These are phyloP conservation scores for Cyrtorhinus lividipennis DNA, from an alignment of 1,140 invertebrate genomes.

Conservation along the genomic window DNA sequence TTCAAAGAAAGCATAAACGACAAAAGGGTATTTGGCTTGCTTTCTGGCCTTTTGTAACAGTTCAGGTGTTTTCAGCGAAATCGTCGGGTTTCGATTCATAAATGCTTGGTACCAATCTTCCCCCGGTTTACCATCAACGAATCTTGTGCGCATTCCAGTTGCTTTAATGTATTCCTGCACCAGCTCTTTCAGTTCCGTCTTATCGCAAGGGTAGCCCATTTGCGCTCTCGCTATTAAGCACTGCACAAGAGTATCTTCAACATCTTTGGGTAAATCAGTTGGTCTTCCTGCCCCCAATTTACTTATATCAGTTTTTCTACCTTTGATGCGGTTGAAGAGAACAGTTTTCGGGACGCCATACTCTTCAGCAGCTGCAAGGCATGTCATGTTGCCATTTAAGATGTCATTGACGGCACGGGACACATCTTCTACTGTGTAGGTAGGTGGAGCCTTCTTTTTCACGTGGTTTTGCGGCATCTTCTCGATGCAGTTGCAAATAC, in stretches of 20 bases:
- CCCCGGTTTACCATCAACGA: constrained; percentile 29
- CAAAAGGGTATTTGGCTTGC: background rate
- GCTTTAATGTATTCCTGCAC: constrained; percentile 25
- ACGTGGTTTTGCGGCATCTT: background rate
- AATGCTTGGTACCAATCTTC: constrained; percentile 30
- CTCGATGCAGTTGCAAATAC: background rate
- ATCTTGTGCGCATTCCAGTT: constrained; percentile 28
- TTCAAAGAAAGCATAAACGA: constrained; percentile 6
- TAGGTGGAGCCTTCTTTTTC: background rate
- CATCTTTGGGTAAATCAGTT: constrained; percentile 23
- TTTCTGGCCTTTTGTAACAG: constrained; percentile 5
- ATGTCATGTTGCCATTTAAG: background rate
- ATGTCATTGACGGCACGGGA: background rate
- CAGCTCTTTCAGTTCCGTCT: constrained; percentile 27
- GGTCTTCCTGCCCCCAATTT: constrained; percentile 23
- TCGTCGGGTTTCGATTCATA: constrained; percentile 25
- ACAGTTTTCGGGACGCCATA: background rate
- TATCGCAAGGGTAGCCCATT: constrained; percentile 28
- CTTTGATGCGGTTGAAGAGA: background rate
- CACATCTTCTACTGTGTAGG: background rate
- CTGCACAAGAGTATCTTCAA: constrained; percentile 25
- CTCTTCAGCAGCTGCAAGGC: background rate
- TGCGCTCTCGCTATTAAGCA: constrained; percentile 26
- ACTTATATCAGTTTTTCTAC: background rate
- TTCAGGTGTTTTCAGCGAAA: constrained; percentile 29